Evolutionary conservation across 2,113 vertebrate genomes (phyloP).

Genomic region (Plecturocebus donacophilus): DNA sequence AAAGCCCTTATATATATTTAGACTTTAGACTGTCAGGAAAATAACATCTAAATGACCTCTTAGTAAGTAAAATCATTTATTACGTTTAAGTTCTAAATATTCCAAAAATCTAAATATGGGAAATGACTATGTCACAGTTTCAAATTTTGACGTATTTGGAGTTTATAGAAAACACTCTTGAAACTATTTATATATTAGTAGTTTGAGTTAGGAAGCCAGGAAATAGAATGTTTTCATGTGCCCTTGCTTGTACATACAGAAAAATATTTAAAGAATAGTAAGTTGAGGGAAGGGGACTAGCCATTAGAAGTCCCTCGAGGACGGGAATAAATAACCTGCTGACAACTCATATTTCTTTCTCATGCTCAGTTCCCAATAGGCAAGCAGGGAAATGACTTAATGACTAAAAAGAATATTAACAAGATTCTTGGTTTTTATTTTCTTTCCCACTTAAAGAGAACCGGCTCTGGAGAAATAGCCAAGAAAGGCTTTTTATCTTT

Average conservation of each 20-base stretch:
- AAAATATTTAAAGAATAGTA: not conserved
- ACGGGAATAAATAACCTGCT: not conserved
- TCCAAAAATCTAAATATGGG: conserved; percentile 21
- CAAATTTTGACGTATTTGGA: not conserved
- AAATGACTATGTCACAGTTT: not conserved
- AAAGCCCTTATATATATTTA: conserved; percentile 27
- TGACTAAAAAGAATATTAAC: not conserved
- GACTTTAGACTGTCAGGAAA: conserved; percentile 35
- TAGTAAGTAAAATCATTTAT: not conserved
- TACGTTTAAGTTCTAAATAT: conserved; percentile 22
- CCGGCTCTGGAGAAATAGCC: not conserved
- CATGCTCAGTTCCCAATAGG: not conserved
- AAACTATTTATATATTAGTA: conserved; percentile 31
- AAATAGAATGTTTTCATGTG: not conserved
- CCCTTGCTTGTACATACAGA: not conserved
- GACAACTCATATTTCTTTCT: not conserved
- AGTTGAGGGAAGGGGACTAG: not conserved
- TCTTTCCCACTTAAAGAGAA: not conserved
- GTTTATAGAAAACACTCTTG: not conserved
- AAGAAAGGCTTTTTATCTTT: not conserved
- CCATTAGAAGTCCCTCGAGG: not conserved
- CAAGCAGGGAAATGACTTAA: not conserved
- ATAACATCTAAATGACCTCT: conserved; percentile 32
- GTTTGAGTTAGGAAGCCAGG: not conserved
- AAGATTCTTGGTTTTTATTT: not conserved